These are phyloP conservation scores for Centropristis striata DNA, from an alignment of 2,113 vertebrate species.

Conservation along the genomic window DNA sequence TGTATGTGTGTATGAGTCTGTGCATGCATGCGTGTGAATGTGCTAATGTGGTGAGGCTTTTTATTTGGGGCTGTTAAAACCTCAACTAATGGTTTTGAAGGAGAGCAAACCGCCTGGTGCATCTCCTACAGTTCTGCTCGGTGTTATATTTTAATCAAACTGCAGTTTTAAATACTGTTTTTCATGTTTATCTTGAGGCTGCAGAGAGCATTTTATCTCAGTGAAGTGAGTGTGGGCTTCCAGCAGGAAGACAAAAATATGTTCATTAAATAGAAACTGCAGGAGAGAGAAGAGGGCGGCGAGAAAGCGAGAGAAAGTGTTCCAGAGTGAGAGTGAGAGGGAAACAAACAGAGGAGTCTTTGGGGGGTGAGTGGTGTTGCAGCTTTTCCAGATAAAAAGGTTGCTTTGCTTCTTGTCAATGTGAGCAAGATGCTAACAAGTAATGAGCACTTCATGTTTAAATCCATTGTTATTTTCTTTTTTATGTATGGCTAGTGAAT, in stretches of 20 bases:
- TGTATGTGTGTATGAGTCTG: not conserved
- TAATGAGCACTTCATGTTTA: not conserved
- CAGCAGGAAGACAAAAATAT: slow-evolving; percentile 9
- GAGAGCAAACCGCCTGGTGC: not conserved
- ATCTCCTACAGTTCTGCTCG: not conserved
- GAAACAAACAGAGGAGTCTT: slow-evolving; percentile 15
- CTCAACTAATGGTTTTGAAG: not conserved
- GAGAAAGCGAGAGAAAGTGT: slow-evolving; percentile 11
- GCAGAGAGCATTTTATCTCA: slow-evolving; percentile 22
- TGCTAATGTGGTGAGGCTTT: not conserved
- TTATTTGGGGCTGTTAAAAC: not conserved
- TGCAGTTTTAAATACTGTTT: not conserved
- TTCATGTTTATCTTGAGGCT: not conserved
- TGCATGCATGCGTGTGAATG: not conserved
- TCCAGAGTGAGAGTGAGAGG: slow-evolving; percentile 12
- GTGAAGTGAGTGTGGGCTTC: not conserved
- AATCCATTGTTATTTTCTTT: not conserved
- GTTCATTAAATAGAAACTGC: slow-evolving; percentile 46
- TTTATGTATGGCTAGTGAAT: not conserved
- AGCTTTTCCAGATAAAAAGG: slow-evolving; percentile 39
- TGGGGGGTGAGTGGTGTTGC: not conserved
- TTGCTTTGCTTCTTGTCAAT: slow-evolving; percentile 10
- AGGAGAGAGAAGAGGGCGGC: slow-evolving; percentile 7
- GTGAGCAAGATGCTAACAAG: slow-evolving; percentile 10
- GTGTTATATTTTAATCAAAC: not conserved